These are phyloP conservation scores for Gavialis gangeticus DNA, from an alignment of 2,113 vertebrate species.

Conservation along the genomic window DNA sequence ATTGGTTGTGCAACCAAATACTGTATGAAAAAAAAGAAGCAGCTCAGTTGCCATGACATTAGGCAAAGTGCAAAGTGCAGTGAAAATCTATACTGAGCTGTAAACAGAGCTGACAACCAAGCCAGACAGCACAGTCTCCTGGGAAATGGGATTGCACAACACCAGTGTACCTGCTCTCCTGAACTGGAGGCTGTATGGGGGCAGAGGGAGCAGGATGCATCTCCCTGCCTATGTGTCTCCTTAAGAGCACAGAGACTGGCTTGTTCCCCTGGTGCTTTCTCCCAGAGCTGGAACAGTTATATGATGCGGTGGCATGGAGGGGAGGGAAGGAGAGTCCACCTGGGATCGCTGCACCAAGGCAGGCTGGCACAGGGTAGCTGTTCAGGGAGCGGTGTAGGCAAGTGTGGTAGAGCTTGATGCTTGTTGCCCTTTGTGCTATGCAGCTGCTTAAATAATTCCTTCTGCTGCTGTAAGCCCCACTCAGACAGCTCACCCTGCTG, in stretches of 20 bases:
- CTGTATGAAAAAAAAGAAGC: accelerated
- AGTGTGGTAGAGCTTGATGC: too few relatives aligned
- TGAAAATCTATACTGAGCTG: background rate
- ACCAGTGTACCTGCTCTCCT: background rate
- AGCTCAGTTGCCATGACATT: background rate
- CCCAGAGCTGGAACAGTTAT: background rate
- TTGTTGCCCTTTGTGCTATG: too few relatives aligned
- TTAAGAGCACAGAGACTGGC: background rate
- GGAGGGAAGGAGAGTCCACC: background rate
- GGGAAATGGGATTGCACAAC: background rate
- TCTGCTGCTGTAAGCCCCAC: background rate
- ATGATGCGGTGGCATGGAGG: background rate
- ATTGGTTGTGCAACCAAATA: background rate
- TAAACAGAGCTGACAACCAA: background rate
- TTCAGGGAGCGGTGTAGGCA: too few relatives aligned
- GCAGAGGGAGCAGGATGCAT: background rate
- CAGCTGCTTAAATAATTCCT: too few relatives aligned
- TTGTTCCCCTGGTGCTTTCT: background rate
- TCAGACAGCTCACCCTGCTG: background rate
- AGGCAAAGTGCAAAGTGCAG: background rate
- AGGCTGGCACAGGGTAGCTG: background rate
- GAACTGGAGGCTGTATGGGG: background rate
- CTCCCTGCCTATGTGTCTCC: background rate
- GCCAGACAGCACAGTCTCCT: accelerated
- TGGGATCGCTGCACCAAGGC: background rate